Evolutionary conservation across 2,113 vertebrate genomes (phyloP).

Genomic region (Collichthys lucidus): DNA sequence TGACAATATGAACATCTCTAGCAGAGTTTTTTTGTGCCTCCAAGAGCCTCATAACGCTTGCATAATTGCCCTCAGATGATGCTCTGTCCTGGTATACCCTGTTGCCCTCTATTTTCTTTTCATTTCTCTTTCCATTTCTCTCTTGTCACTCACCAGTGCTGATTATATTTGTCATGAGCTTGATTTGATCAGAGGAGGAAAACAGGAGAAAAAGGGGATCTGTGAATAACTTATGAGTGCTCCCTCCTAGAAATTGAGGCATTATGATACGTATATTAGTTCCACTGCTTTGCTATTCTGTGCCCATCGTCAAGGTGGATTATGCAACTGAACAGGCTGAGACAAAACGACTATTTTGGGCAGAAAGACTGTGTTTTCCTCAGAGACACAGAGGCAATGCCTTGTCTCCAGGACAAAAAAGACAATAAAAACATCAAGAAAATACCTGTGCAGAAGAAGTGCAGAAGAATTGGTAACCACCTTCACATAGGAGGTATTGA

Average conservation of each 20-base stretch:
- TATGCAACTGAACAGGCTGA: conserved; percentile 54
- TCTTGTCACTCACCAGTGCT: conserved; percentile 26
- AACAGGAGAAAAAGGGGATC: conserved; percentile 23
- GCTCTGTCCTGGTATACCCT: conserved; percentile 6
- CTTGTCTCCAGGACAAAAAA: conserved; percentile 26
- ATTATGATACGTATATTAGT: conserved; percentile 64
- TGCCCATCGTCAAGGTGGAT: conserved; percentile 64
- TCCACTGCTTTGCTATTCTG: conserved; percentile 59
- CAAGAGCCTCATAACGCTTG: conserved; percentile 35
- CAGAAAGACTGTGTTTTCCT: conserved; percentile 37
- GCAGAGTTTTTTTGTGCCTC: conserved; percentile 22
- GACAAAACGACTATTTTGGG: conserved; percentile 56
- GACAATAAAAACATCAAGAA: conserved; percentile 1
- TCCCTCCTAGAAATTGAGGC: conserved; percentile 40
- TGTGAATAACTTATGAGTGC: conserved; percentile 57
- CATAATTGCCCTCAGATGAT: conserved; percentile 29
- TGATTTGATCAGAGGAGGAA: conserved; percentile 43
- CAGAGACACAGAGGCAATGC: conserved; percentile 23
- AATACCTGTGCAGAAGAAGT: neutral
- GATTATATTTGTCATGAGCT: conserved; percentile 39
- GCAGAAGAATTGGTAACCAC: neutral
- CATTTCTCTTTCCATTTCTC: conserved; percentile 12
- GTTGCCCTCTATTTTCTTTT: conserved; percentile 3
- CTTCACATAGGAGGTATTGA: neutral
- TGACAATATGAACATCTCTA: conserved; percentile 31